phyloP scores from a whole-genome alignment of 1,140 invertebrate species.

The Lordiphosa mommai region DNA sequence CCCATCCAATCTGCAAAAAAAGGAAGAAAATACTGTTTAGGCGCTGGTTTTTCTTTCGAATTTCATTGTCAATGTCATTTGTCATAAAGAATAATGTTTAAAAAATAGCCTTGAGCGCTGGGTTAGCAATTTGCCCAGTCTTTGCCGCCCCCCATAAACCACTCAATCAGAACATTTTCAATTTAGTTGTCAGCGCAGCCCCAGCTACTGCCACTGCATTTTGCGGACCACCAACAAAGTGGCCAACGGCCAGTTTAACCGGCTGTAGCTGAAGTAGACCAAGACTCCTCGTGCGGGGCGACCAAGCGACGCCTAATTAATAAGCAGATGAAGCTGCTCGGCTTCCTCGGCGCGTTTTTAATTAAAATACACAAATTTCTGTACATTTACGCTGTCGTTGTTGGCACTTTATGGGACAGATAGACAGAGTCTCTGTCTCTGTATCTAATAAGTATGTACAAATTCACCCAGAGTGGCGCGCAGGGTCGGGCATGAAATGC shows the following conservation, averaged over 20 bases:
- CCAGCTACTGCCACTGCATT: conserved; percentile 22
- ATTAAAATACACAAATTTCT: conserved; percentile 76
- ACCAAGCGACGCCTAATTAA: conserved; percentile 60
- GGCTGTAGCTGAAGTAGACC: conserved; percentile 40
- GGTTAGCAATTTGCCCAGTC: conserved; percentile 8
- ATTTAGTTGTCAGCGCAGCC: conserved; percentile 57
- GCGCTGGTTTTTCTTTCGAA: too few relatives aligned
- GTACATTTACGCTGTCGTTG: conserved; percentile 51
- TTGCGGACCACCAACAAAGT: conserved; percentile 56
- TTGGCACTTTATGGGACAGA: conserved; percentile 56
- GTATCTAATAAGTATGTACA: conserved; percentile 34
- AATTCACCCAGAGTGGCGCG: conserved; percentile 1
- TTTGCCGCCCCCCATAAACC: conserved; percentile 42
- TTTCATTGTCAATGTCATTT: too few relatives aligned
- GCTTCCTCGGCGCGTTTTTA: conserved; percentile 59
- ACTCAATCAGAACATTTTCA: conserved; percentile 51
- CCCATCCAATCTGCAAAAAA: conserved; percentile 91
- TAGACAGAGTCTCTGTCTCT: conserved; percentile 4
- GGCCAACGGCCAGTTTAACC: conserved; percentile 49
- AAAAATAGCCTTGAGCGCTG: conserved; percentile 40
- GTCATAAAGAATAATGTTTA: conserved; percentile 10
- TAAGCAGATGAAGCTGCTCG: conserved; percentile 69
- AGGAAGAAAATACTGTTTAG: conserved; percentile 55
- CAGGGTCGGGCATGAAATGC: background rate
- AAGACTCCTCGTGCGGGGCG: conserved; percentile 19